These are phyloP conservation scores for Bellardia pandia DNA, from an alignment of 2,888 invertebrate genomes.

Conservation along the genomic window DNA sequence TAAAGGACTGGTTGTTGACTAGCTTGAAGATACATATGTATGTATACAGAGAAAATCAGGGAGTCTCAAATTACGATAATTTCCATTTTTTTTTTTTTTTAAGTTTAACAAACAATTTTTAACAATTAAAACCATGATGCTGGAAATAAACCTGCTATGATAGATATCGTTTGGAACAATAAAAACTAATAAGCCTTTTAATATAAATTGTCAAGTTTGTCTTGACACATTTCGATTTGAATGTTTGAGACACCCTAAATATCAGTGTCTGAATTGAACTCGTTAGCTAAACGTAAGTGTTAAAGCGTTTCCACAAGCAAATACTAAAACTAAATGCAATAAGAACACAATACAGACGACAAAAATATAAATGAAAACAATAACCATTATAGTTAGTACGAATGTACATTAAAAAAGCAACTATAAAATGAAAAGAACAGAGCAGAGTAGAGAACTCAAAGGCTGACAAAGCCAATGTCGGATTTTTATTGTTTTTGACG, in stretches of 20 bases:
- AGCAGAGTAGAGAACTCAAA: conserved; percentile 21
- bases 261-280: conserved; percentile 11
- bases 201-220: too few relatives aligned
- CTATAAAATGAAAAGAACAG: conserved; percentile 31
- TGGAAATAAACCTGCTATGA: too few relatives aligned
- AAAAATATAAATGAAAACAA: conserved; percentile 44
- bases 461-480: conserved; percentile 60
- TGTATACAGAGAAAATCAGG: conserved; percentile 1
- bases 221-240: too few relatives aligned
- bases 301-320: conserved; percentile 56
- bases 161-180: too few relatives aligned
- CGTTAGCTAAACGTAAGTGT: conserved; percentile 58
- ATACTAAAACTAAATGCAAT: conserved; percentile 24
- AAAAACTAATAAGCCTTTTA: too few relatives aligned
- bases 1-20: conserved; percentile 57
- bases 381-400: conserved; percentile 18
- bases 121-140: too few relatives aligned
- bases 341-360: conserved; percentile 30
- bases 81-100: too few relatives aligned
- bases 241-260: conserved; percentile 21
- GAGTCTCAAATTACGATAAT: conserved; percentile 3
- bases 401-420: neutral
- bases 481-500: conserved; percentile 63
- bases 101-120: too few relatives aligned
- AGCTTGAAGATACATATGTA: neutral